Base-by-base conservation (phyloP, 2,113 vertebrate species). In the Trichechus manatus region DNA sequence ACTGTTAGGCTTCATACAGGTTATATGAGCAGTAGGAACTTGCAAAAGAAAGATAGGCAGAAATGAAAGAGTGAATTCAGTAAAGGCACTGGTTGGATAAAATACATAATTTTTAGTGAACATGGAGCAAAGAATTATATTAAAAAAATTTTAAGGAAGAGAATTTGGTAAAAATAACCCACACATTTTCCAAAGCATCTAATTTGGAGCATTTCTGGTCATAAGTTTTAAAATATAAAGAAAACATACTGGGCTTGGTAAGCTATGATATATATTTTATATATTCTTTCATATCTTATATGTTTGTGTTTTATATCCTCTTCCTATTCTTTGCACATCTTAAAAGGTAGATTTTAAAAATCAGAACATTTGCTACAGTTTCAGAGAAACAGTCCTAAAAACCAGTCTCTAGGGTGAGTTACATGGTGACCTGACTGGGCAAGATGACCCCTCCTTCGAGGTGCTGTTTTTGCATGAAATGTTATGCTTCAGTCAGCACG, bases 281-380 rank as follows among this genome's bases (percentile, higher is more conserved):
- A 29, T 63, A 39, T 63, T 47, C 47, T 7, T 75, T 75, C 63
- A 68, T 33, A 47, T 64, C 42, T 68, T 92, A 20, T 25, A 3
- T 63, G 31, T 79, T 70, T 39, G 1, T 81, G 39, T 66, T n/a
- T 95, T 81, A 64, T 53, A 13, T 85, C 86, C 78, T 87, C 36
- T n/a, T 88, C 42, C 6, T 25, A 31, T 63, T 86, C 70, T 85
- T 61, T 94, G 6, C 19, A 66, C 47, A 42, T 87, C 22, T 96
- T 77, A 44, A 88, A 50, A 93, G 39, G 22, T 70, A 83, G 27
- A 86, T 91, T 94, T 97, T 42, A 86, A 94, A 44, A 75, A 36
- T 75, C 59, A 66, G 42, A 68, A 77, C 39, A 84, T 39, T 75
- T 53, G 70, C 15, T 82, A 0, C 2, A 6, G 17, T 75, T 87